Conservation (phyloP, 2,888 invertebrate species). For the Diabrotica balteata region DNA sequence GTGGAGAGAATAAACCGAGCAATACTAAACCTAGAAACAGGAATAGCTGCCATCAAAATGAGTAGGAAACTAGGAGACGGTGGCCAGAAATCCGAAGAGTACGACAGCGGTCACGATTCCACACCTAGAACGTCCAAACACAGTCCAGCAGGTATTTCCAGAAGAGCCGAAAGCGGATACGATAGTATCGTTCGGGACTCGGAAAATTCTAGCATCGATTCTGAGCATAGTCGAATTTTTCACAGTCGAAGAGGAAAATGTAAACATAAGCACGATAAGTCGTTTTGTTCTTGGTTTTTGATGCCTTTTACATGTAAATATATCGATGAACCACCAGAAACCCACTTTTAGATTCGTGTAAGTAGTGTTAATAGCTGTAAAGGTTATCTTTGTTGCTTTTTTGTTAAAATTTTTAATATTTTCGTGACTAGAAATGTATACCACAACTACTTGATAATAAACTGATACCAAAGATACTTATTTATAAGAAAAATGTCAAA, state of each 20-base stretch:
- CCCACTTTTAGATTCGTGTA: constrained; percentile 53
- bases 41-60: constrained; percentile 68
- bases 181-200: constrained; percentile 90
- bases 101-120: constrained; percentile 85
- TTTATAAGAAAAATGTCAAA: too few species aligned
- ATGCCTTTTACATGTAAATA: constrained; percentile 81
- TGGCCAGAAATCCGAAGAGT: constrained; percentile 69
- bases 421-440: too few species aligned
- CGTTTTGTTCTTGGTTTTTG: constrained; percentile 77
- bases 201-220: constrained; percentile 87
- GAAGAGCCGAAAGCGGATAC: constrained; percentile 88
- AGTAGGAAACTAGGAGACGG: constrained; percentile 67
- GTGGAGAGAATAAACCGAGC: constrained; percentile 71
- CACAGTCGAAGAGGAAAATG: constrained; percentile 64
- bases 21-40: constrained; percentile 69
- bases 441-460: too few species aligned
- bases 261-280: constrained; percentile 73
- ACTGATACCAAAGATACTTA: too few species aligned
- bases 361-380: too few species aligned
- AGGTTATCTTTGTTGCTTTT: too few species aligned
- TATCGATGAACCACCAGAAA: constrained; percentile 67
- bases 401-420: too few species aligned
- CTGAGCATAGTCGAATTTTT: constrained; percentile 65
- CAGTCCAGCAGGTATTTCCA: constrained; percentile 78
- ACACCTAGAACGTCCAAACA: constrained; percentile 83